Conservation (phyloP, 2,888 invertebrate species). For the Drosophila kokeensis region DNA sequence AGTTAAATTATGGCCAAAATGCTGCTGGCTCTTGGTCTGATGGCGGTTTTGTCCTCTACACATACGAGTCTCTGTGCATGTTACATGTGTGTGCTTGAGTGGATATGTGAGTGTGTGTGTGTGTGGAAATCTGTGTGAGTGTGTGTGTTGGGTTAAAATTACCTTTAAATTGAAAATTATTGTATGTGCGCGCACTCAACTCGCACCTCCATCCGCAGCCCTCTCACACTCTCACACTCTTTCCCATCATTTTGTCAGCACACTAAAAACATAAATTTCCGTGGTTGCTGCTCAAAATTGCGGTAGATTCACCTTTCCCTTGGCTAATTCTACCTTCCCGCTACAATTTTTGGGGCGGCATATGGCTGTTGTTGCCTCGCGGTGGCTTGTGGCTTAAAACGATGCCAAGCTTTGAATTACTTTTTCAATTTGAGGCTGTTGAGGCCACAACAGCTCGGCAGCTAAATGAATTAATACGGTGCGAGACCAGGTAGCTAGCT, state of each 20-base stretch:
- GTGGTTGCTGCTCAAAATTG: constrained; percentile 71
- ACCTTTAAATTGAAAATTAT: constrained; percentile 81
- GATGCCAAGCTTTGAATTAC: constrained; percentile 67
- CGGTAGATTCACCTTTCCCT: constrained; percentile 28
- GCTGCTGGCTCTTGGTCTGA: constrained; percentile 50
- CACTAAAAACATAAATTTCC: constrained; percentile 72
- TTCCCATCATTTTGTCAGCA: constrained; percentile 23
- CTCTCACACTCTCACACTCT: background rate
- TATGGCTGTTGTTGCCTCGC: constrained; percentile 31
- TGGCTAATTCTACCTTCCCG: background rate
- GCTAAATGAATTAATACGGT: constrained; percentile 75
- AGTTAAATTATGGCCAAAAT: constrained; percentile 77
- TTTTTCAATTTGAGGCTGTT: constrained; percentile 74
- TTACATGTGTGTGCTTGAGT: constrained; percentile 5
- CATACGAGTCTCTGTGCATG: constrained; percentile 27
- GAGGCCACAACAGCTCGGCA: constrained; percentile 51
- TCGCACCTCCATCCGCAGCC: constrained; percentile 42
- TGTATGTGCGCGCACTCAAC: constrained; percentile 76
- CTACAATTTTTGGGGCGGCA: constrained; percentile 16
- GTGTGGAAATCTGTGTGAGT: constrained; percentile 1
- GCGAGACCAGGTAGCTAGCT: constrained; percentile 42
- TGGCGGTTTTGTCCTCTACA: constrained; percentile 33
- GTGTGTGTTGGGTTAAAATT: constrained; percentile 64
- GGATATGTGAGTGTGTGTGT: constrained; percentile 4
- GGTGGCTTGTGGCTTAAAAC: constrained; percentile 53